Evolutionary conservation across 1,140 invertebrate genomes (phyloP), one percentile per base, ranked within the genome.

Genomic region (Philopotamus ludificatus): DNA sequence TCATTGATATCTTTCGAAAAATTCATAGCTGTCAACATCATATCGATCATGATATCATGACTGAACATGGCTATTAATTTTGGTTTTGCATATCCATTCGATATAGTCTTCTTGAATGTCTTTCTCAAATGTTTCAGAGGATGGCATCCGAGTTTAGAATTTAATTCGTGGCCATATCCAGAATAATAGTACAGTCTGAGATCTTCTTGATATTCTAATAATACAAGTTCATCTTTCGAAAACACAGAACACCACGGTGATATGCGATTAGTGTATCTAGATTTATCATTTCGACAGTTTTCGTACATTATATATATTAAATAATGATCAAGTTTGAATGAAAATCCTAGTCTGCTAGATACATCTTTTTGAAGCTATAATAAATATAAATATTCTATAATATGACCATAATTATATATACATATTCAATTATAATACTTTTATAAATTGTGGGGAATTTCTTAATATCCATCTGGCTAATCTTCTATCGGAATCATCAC

Each of bases 191-290:
- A 93, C 73, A 89, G 86, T 70, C 88, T 80, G 1, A 94, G 76
- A 77, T 95, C 92, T 72, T 91, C 86, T 7, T 80, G 76, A 72
- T 93, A 95, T 73, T 94, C 91, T 59, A 94, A 55, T 1, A 90
- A 72, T 53, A 84, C 74, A 0, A 91, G 75, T 66, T 92, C 88
- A 18, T 86, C 79, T 49, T 86, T 83, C 50, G 81, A 83, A 72
- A 93, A 90, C 28, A 73, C 72, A 0, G 85, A 81, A 73, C 90
- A 92, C 91, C 91, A 93, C 0, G 88, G 82, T 3, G 89, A 91
- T 26, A 81, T 76, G 20, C 82, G 74, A 22, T 82, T 77, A 16
- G 84, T 72, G 18, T 81, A 80, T 84, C 88, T 87, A 7, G 90
- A 85, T 72, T 87, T 87, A 70, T 92, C 87, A 72, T 85, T 91